phyloP scores from a whole-genome alignment of 2,888 invertebrate genomes.

The Dolichopus griseipennis region DNA sequence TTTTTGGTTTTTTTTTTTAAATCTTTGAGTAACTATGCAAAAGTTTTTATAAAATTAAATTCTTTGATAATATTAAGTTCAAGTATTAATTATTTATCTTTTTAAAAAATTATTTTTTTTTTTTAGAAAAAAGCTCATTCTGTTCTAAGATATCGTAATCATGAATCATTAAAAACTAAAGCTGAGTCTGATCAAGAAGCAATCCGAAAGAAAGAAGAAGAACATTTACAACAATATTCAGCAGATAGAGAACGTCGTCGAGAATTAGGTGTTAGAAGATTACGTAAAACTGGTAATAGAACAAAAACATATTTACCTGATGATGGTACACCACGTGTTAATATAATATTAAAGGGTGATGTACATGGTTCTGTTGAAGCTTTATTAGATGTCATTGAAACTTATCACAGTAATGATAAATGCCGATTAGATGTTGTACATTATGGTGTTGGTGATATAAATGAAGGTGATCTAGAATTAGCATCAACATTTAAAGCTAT shows the following conservation, averaged over 20 bases:
- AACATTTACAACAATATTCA: constrained; percentile 56
- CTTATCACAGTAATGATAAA: constrained; percentile 62
- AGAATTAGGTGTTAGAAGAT: constrained; percentile 50
- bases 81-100: too few relatives aligned
- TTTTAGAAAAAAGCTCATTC: constrained; percentile 56
- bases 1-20: too few relatives aligned
- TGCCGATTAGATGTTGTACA: constrained; percentile 79
- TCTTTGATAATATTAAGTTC: too few relatives aligned
- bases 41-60: too few relatives aligned
- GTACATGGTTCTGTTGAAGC: constrained; percentile 96
- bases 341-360: constrained; percentile 70
- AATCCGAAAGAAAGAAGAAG: constrained; percentile 57
- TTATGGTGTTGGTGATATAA: constrained; percentile 82
- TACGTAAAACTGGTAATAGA: constrained; percentile 51
- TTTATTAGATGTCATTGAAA: constrained; percentile 79
- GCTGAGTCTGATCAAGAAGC: constrained; percentile 52
- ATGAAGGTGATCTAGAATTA: constrained; percentile 73
- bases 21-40: too few relatives aligned
- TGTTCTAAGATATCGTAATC: constrained; percentile 57
- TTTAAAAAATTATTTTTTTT: too few relatives aligned
- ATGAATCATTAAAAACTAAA: constrained; percentile 53
- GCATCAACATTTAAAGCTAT: constrained; percentile 68
- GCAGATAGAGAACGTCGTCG: constrained; percentile 53
- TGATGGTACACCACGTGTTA: constrained; percentile 50
- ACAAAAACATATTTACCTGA: constrained; percentile 47